Evolutionary conservation across 1,140 invertebrate species (phyloP).

Genomic region (Papilio aristodemus): DNA sequence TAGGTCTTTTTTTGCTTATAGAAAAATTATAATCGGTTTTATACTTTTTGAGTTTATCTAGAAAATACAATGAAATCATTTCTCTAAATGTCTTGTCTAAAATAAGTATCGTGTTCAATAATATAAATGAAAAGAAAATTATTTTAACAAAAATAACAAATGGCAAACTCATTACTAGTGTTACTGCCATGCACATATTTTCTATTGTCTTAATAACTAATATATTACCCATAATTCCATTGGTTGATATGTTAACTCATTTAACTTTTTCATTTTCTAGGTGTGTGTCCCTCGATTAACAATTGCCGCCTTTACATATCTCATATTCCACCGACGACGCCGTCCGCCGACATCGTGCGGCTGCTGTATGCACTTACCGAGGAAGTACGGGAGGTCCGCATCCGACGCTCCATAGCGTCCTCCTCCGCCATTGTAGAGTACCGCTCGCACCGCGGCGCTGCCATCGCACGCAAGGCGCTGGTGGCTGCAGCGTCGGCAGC

Average conservation of each 20-base stretch:
- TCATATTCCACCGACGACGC: slow-evolving; percentile 65
- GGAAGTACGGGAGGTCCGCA: slow-evolving; percentile 71
- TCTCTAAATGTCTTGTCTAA: too few relatives aligned
- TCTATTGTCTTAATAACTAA: too few relatives aligned
- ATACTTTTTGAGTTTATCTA: too few relatives aligned
- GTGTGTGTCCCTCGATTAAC: slow-evolving; percentile 73
- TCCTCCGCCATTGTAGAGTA: slow-evolving; percentile 72
- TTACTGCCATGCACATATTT: too few relatives aligned
- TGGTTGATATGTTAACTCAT: slow-evolving; percentile 7
- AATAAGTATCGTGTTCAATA: too few relatives aligned
- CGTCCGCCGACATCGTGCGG: slow-evolving; percentile 67
- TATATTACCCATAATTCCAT: neutral
- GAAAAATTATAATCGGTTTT: too few relatives aligned
- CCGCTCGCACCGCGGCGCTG: slow-evolving; percentile 71
- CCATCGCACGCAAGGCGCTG: slow-evolving; percentile 70
- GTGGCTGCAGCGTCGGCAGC: slow-evolving; percentile 66
- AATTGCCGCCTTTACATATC: slow-evolving; percentile 76
- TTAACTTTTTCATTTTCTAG: too few relatives aligned
- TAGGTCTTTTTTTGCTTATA: too few relatives aligned
- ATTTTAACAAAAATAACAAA: too few relatives aligned
- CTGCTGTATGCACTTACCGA: slow-evolving; percentile 70
- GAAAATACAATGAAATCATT: too few relatives aligned
- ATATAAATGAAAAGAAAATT: too few relatives aligned
- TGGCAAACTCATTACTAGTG: too few relatives aligned
- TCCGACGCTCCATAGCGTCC: slow-evolving; percentile 61